These are phyloP conservation scores for Azorinus chamasolen DNA, from an alignment of 2,888 invertebrate genomes.

Conservation along the genomic window DNA sequence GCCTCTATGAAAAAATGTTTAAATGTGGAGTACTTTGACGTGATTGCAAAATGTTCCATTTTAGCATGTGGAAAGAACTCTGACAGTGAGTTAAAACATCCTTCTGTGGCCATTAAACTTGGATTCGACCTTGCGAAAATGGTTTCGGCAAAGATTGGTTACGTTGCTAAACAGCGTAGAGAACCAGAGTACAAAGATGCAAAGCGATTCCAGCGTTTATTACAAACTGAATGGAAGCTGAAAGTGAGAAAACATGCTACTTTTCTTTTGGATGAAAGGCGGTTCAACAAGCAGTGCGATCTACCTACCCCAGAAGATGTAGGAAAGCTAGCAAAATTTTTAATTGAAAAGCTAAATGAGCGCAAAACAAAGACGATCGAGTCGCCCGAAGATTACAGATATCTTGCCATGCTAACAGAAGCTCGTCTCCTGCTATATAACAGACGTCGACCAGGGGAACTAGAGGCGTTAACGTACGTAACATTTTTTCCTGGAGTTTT, in stretches of 20 bases:
- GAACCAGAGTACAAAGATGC: conserved; percentile 7
- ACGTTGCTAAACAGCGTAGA: conserved; percentile 9
- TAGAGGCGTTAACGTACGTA: conserved; percentile 26
- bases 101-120: conserved; percentile 22
- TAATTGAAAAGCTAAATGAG: conserved; percentile 17
- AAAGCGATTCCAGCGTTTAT: neutral
- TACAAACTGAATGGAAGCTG: conserved; percentile 18
- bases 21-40: conserved; percentile 20
- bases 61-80: conserved; percentile 24
- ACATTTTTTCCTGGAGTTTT: neutral
- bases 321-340: conserved; percentile 27
- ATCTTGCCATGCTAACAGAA: conserved; percentile 1
- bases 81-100: conserved; percentile 27
- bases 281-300: conserved; percentile 22
- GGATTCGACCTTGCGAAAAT: conserved; percentile 18
- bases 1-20: conserved; percentile 9
- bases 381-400: conserved; percentile 5
- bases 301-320: conserved; percentile 29
- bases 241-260: conserved; percentile 23
- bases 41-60: conserved; percentile 7
- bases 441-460: conserved; percentile 4
- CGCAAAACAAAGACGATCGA: neutral
- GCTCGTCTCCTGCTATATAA: conserved; percentile 7
- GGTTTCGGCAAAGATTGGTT: conserved; percentile 19
- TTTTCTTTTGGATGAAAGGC: conserved; percentile 14